These are phyloP conservation scores for Dromiciops gliroides DNA, from an alignment of 2,113 vertebrate species.

Conservation along the genomic window DNA sequence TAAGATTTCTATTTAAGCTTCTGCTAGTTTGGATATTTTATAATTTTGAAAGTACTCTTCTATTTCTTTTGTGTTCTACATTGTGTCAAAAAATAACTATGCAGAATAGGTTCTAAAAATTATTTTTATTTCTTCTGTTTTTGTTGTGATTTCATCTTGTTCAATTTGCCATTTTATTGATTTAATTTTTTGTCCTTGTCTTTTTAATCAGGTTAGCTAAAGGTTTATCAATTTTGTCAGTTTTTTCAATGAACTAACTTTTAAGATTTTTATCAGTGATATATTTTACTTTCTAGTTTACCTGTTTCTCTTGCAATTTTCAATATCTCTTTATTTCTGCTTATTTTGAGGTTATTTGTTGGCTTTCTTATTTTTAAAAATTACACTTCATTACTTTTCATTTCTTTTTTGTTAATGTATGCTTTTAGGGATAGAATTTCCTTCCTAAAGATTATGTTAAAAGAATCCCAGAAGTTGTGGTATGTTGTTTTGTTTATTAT, in stretches of 20 bases:
- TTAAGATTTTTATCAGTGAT: not conserved
- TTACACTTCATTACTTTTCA: not conserved
- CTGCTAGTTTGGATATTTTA: not conserved
- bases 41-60: not conserved
- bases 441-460: not conserved
- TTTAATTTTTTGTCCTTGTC: not conserved
- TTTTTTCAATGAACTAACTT: not conserved
- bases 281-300: not conserved
- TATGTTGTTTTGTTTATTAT: not conserved
- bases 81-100: not conserved
- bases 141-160: not conserved
- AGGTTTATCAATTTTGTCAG: not conserved
- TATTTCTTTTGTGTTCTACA: not conserved
- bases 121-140: not conserved
- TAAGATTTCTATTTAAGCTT: not conserved
- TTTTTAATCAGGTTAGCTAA: not conserved
- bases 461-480: not conserved
- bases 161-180: not conserved
- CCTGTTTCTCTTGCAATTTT: not conserved
- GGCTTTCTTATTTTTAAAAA: not conserved
- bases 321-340: not conserved
- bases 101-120: not conserved
- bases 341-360: not conserved
- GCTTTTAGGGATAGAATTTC: not conserved
- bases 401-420: not conserved